Evolutionary conservation across 2,888 invertebrate species (phyloP), one percentile per base, ranked within the genome.

Genomic region (Liodrosophila aerea): DNA sequence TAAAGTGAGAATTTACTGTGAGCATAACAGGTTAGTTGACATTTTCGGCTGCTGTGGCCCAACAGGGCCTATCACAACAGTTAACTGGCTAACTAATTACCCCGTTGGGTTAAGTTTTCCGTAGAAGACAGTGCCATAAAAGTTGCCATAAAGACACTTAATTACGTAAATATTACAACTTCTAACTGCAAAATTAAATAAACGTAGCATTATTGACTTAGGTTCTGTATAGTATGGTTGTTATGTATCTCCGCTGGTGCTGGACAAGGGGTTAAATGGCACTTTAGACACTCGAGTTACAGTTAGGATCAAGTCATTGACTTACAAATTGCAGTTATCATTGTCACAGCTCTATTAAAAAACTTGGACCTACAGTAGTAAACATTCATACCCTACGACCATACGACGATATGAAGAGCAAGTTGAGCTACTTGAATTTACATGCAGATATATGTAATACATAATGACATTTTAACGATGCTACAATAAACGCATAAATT

Each of bases 61-160:
- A 30, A 30, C 1, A 44, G 31, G 45, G 33, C 36, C 47, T 29
- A 44, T 43, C 44, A 29, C 49, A 53, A 52, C 52, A 36, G 52
- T 45, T 52, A 45, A 50, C 56, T 53, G 44, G 31, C 53, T 36
- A 50, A 43, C 73, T 69, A 69, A 69, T 73, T 69, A 44, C 51
- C 30, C 30, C 34, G 40, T 40, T 37, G 29, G 34, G 22, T 16
- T 36, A 46, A 45, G 31, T 63, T 70, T 75, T 78, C 62, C 34
- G 30, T 45, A 61, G 83, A 82, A 77, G 45, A 54, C 18, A 29
- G 39, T 29, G 57, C 50, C 63, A 77, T 77, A 73, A 82, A 76
- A 64, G 36, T 27, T 34, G 58, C 56, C 68, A 45, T 50, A 67
- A 69, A 58, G 44, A 60, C 61, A 58, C 71, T 72, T 72, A 69